phyloP scores from a whole-genome alignment of 2,888 invertebrate genomes.

The Pecten maximus region DNA sequence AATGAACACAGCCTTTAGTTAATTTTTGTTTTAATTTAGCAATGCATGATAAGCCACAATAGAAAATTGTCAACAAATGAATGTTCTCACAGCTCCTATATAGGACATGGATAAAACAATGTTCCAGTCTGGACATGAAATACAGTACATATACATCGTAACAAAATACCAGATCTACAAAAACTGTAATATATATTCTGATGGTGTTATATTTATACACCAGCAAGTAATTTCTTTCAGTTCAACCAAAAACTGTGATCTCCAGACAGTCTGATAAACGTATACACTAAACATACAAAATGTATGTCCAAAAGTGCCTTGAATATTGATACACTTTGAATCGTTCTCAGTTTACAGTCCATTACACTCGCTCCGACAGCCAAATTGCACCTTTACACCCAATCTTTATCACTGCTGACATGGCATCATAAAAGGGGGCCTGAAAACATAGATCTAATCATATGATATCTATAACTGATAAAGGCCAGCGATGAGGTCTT shows the following conservation, averaged over 20 bases:
- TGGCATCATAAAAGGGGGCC: slow-evolving; percentile 93
- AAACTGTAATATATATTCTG: not conserved
- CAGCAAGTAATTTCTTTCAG: not conserved
- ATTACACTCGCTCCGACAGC: slow-evolving; percentile 92
- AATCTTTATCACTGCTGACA: slow-evolving; percentile 92
- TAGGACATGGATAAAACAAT: not conserved
- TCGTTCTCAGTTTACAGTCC: not conserved
- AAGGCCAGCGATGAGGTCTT: no score
- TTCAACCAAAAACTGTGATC: not conserved
- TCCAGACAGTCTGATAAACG: not conserved
- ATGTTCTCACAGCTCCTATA: not conserved
- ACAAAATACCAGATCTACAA: not conserved
- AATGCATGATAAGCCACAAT: not conserved
- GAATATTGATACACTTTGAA: not conserved
- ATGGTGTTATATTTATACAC: not conserved
- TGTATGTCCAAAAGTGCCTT: no score
- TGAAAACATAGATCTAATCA: no score
- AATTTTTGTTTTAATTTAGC: not conserved
- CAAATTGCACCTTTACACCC: slow-evolving; percentile 97
- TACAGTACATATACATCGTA: not conserved
- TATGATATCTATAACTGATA: no score
- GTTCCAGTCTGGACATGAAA: not conserved
- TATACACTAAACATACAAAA: no score
- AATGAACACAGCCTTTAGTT: not conserved
- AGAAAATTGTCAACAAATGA: not conserved